Percentiles rank a stretch among this genome's conserved stretches.
phyloP scores from a whole-genome alignment of 2,888 invertebrate species.

The Corbicula japonica region DNA sequence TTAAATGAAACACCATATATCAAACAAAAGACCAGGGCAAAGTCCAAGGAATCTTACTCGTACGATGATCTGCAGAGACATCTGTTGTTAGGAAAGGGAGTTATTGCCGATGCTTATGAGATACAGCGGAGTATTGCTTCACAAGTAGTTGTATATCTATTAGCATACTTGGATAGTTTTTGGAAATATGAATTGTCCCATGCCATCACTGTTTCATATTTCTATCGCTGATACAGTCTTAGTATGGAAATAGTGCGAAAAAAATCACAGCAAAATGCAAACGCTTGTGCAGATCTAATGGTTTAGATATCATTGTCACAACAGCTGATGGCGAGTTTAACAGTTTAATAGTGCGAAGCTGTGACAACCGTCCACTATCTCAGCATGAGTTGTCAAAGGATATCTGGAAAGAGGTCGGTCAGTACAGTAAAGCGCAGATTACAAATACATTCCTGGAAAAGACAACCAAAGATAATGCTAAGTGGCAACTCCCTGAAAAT shows the following conservation, averaged over 20 bases:
- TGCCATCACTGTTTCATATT: conserved; percentile 43
- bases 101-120: conserved; percentile 22
- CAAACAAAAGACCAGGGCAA: no score
- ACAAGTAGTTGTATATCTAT: conserved; percentile 47
- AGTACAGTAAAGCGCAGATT: no score
- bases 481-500: no score
- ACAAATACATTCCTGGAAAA: no score
- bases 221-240: conserved; percentile 44
- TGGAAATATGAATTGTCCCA: conserved; percentile 49
- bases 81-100: conserved; percentile 9
- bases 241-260: conserved; percentile 34
- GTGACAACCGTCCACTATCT: conserved; percentile 16
- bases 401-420: no score
- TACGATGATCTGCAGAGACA: conserved; percentile 17
- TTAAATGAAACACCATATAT: background rate
- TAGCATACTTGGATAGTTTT: conserved; percentile 45
- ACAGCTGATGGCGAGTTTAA: conserved; percentile 41
- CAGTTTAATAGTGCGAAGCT: conserved; percentile 24
- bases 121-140: conserved; percentile 32
- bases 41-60: no score
- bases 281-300: background rate
- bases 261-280: conserved; percentile 17
- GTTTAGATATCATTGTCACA: conserved; percentile 13
- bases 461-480: no score
- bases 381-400: no score